Evolutionary conservation across 2,888 invertebrate genomes (phyloP).

Genomic region (Apamea sordens): DNA sequence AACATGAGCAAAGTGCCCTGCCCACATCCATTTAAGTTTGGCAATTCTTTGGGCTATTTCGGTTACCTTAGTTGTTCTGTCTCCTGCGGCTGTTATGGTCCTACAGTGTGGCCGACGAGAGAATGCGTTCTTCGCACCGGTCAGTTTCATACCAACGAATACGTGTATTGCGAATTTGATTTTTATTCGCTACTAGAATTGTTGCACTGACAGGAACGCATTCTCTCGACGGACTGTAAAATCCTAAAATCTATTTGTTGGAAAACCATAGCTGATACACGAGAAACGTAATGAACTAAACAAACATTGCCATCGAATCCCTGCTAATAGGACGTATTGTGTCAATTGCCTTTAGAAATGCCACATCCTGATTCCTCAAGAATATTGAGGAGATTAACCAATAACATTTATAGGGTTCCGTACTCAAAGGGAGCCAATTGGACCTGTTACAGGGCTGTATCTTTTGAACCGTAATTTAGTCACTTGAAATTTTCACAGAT

Average conservation of each 20-base stretch:
- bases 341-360: constrained; percentile 5
- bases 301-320: not conserved
- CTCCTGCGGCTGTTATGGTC: too few species aligned
- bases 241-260: not conserved
- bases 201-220: too few species aligned
- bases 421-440: not conserved
- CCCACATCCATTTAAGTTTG: too few species aligned
- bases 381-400: constrained; percentile 40
- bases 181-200: too few species aligned
- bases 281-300: not conserved
- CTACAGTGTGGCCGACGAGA: too few species aligned
- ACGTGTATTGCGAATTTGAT: too few species aligned
- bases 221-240: too few species aligned
- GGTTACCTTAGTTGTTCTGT: too few species aligned
- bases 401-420: constrained; percentile 36
- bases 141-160: too few species aligned
- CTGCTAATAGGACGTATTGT: constrained; percentile 11
- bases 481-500: not conserved
- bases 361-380: constrained; percentile 11
- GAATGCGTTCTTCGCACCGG: too few species aligned
- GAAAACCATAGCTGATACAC: not conserved
- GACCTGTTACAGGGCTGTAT: not conserved
- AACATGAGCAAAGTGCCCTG: not conserved
- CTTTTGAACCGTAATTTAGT: not conserved
- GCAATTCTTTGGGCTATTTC: not conserved